Percentiles rank a stretch among this genome's conserved stretches.
These are phyloP conservation scores for Hydropsyche tenuis DNA, from an alignment of 1,140 invertebrate species.

Conservation along the genomic window DNA sequence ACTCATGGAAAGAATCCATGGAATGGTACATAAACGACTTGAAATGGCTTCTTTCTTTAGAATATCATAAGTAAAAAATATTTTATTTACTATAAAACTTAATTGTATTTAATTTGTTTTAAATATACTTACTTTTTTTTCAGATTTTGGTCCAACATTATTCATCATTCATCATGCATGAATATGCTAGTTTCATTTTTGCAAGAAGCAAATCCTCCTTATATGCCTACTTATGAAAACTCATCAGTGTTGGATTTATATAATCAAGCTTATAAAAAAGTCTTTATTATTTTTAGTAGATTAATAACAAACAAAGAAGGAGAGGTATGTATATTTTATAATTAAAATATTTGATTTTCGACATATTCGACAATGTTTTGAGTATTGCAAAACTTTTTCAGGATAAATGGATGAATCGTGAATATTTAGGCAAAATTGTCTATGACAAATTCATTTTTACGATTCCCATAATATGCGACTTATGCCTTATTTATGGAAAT, in stretches of 20 bases:
- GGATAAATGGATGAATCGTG: slow-evolving; percentile 69
- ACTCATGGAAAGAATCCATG: slow-evolving; percentile 57
- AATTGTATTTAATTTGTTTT: neutral
- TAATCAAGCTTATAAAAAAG: slow-evolving; percentile 66
- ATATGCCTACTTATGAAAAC: slow-evolving; percentile 62
- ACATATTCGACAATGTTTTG: neutral
- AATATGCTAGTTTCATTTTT: slow-evolving; percentile 74
- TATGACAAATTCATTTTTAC: slow-evolving; percentile 85
- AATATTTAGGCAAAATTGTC: slow-evolving; percentile 71
- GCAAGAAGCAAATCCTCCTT: slow-evolving; percentile 74
- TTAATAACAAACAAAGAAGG: slow-evolving; percentile 79
- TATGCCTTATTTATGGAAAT: slow-evolving; percentile 76
- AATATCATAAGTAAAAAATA: slow-evolving; percentile 55
- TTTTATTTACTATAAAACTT: neutral
- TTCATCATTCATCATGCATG: slow-evolving; percentile 72
- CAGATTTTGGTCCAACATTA: slow-evolving; percentile 84
- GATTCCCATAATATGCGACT: slow-evolving; percentile 79
- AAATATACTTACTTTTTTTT: slow-evolving; percentile 41
- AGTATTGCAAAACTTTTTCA: slow-evolving; percentile 47
- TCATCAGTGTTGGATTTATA: slow-evolving; percentile 54
- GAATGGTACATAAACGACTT: slow-evolving; percentile 56
- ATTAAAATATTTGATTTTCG: neutral
- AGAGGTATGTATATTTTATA: slow-evolving; percentile 54
- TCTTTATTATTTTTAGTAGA: slow-evolving; percentile 74
- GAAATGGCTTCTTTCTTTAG: slow-evolving; percentile 57